Percentiles rank a stretch among this genome's conserved stretches.
Conservation (phyloP, 2,888 invertebrate species). For the Sinopyrophorus schimmeli region DNA sequence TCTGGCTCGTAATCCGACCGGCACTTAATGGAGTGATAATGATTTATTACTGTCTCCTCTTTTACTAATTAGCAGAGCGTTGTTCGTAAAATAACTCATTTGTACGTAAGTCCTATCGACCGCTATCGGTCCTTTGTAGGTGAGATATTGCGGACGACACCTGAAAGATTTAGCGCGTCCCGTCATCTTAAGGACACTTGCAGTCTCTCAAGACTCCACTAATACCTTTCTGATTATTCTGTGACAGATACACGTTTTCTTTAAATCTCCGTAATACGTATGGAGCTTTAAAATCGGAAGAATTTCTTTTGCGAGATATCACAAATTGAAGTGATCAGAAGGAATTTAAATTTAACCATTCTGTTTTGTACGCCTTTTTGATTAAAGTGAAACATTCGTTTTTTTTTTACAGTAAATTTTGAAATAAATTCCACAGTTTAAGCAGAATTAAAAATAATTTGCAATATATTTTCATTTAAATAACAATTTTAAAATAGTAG, state of each 20-base stretch:
- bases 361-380: too few relatives aligned
- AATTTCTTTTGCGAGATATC: too few relatives aligned
- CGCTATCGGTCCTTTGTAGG: constrained; percentile 25
- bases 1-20: constrained; percentile 30
- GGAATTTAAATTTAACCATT: too few relatives aligned
- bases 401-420: too few relatives aligned
- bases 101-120: constrained; percentile 29
- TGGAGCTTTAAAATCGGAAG: too few relatives aligned
- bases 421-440: too few relatives aligned
- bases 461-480: too few relatives aligned
- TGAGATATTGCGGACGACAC: constrained; percentile 28
- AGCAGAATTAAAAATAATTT: too few relatives aligned
- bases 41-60: constrained; percentile 29
- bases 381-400: too few relatives aligned
- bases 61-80: constrained; percentile 31
- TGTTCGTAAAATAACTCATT: constrained; percentile 33
- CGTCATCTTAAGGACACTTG: constrained; percentile 15
- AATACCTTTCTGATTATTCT: constrained; percentile 20
- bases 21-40: constrained; percentile 33
- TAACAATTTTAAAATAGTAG: too few relatives aligned
- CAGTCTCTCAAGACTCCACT: constrained; percentile 26
- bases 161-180: constrained; percentile 26
- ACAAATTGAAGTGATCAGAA: too few relatives aligned
- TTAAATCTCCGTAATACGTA: constrained; percentile 11
- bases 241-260: constrained; percentile 22